Evolutionary conservation across 2,888 invertebrate species (phyloP).

Genomic region (Platycheirus albimanus): DNA sequence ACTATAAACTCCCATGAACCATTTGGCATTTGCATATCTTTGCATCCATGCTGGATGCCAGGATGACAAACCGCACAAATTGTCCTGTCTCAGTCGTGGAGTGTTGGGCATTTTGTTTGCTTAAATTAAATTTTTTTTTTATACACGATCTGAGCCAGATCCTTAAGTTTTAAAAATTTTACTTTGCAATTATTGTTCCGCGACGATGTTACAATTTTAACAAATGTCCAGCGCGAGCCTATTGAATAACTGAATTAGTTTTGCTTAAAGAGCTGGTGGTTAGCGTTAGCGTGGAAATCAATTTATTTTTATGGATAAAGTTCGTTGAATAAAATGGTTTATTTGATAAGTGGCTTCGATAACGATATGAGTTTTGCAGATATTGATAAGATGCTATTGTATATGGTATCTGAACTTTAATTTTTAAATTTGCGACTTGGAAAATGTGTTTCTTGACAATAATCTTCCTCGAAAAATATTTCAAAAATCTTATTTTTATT

Average conservation of each 20-base stretch:
- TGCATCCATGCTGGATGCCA: conserved; percentile 86
- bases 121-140: neutral
- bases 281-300: conserved; percentile 41
- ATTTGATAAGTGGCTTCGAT: conserved; percentile 63
- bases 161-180: neutral
- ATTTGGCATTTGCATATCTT: conserved; percentile 84
- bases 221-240: conserved; percentile 26
- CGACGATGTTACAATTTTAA: conserved; percentile 10
- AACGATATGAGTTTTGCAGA: conserved; percentile 55
- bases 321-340: conserved; percentile 51
- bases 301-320: conserved; percentile 56
- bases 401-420: conserved; percentile 45
- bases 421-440: neutral
- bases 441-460: no score
- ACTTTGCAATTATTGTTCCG: neutral
- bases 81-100: conserved; percentile 33
- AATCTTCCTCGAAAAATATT: no score
- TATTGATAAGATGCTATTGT: conserved; percentile 51
- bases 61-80: conserved; percentile 84
- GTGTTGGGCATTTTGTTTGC: conserved; percentile 40
- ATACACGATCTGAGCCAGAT: neutral
- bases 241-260: conserved; percentile 41
- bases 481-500: no score
- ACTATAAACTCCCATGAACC: conserved; percentile 86
- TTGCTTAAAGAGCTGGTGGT: conserved; percentile 33